Evolutionary conservation across 37 sponge, comb jelly and placozoan species (phyloP), one percentile per base, ranked within the genome.

Genomic region (Trichoplax adhaerens): DNA sequence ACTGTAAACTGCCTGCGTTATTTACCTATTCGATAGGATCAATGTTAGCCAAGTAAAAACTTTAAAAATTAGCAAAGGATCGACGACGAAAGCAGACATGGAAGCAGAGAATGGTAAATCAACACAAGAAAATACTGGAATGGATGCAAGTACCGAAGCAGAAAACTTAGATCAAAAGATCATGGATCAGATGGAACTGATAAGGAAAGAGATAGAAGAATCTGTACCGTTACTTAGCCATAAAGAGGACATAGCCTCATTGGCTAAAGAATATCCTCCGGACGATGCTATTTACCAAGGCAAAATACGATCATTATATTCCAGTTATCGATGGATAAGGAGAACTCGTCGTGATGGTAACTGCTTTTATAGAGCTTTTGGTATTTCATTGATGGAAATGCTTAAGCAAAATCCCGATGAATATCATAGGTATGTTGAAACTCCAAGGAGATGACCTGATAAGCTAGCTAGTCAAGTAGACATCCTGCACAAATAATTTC

Each of bases 311-410:
- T 29, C 29, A 29, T 29, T 29, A 12, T 12, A 60, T 60, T 60
- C 10, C 62, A 60, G 12, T 12, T 12, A 8, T 12, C 62, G 62
- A 60, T 60, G 62, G 60, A 62, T 92, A 51, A 57, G 99, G 58
- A 76, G 90, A 65, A 86, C 85, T 6, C 74, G 99, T 69, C 85
- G 90, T 2, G 99, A 97, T 84, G 99, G 99, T 55, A 97, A 97
- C 79, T 97, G 99, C 59, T 97, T 97, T 77, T 97, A 85, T 70
- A 81, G 99, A 77, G 92, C 89, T 0, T 91, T 86, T 82, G 81
- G 86, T 29, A 92, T 88, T 73, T 80, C 83, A 0, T 86, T 80
- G 69, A 72, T 91, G 76, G 93, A 97, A 68, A 74, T 58, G 1
- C 68, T 80, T 12, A 50, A 74, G 2, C 55, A 12, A 4, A 74